Percentiles rank a stretch among this genome's conserved stretches.
Conservation (phyloP, 2,888 invertebrate genomes). For the Theretra japonica region DNA sequence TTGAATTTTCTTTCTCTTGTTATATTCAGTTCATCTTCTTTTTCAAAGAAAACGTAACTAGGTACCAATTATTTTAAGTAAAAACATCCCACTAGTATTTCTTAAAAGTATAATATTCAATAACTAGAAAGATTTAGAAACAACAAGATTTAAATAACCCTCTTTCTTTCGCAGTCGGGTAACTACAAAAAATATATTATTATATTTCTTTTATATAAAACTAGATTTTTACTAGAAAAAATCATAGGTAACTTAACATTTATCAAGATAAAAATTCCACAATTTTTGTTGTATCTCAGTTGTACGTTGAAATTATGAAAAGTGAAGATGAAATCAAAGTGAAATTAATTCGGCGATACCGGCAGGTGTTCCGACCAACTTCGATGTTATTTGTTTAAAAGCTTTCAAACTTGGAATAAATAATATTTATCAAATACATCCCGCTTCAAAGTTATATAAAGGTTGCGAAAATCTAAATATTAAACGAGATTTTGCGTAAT, state of each 20-base stretch:
- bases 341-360: constrained; percentile 52
- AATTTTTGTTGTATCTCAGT: background rate
- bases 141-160: too few relatives aligned
- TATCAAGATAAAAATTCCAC: background rate
- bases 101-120: too few relatives aligned
- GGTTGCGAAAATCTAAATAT: constrained; percentile 30
- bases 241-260: background rate
- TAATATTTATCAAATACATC: constrained; percentile 40
- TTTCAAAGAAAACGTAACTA: too few relatives aligned
- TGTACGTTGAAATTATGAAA: constrained; percentile 28
- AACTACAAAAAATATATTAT: too few relatives aligned
- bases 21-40: too few relatives aligned
- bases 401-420: constrained; percentile 42
- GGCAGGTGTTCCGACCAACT: constrained; percentile 51
- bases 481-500: constrained; percentile 17
- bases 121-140: too few relatives aligned
- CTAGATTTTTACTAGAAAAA: background rate
- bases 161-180: too few relatives aligned
- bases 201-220: too few relatives aligned
- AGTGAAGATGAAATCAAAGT: constrained; percentile 47
- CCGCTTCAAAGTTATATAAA: constrained; percentile 33
- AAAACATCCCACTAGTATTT: too few relatives aligned
- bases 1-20: too few relatives aligned
- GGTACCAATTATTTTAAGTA: too few relatives aligned
- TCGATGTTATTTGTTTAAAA: constrained; percentile 49